Base-by-base conservation (phyloP, 2,113 vertebrate species). In the Osmerus mordax region DNA sequence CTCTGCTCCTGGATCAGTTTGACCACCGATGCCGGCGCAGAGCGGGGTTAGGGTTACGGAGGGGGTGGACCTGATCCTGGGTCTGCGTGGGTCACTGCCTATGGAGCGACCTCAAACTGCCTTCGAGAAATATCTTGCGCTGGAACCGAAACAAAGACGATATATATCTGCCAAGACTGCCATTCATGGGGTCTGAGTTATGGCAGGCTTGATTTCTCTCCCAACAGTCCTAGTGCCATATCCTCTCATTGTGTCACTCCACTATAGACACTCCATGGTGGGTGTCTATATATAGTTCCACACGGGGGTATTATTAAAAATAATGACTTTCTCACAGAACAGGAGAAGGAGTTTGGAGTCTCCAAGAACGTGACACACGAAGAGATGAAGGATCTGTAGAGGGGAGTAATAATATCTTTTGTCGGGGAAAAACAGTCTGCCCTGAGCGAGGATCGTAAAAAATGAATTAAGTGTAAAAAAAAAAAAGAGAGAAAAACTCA, bases 171-270 rank as follows among this genome's bases (percentile, higher is more conserved):
- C 85, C 83, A 90, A 86, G 60, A 71, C 74, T 66, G 66, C 73
- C 76, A 69, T 83, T 90, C 71, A 85, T 62, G 72, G 64, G 21
- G 53, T 73, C 75, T 51, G 66, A 13, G 78, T 80, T 85, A 79
- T 74, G 23, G 65, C 7, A 67, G 69, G 68, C 80, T 80, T 75
- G 65, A 81, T 80, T 87, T 78, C 78, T 71, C 71, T 86, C 15
- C 15, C 74, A 69, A 75, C 65, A 67, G 69, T 78, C 74, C 79
- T 76, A 81, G 82, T 81, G 80, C 74, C 78, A 86, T 78, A 86
- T 88, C 87, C 84, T 84, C 67, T 77, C 21, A 89, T 89, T 91
- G 87, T 90, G 72, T 78, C 64, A 21, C n/a, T n/a, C n/a, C n/a
- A n/a, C n/a, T n/a, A n/a, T n/a, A n/a, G n/a, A 67, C 21, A 73